phyloP scores from a whole-genome alignment of 2,888 invertebrate species.

The Seira ritae region DNA sequence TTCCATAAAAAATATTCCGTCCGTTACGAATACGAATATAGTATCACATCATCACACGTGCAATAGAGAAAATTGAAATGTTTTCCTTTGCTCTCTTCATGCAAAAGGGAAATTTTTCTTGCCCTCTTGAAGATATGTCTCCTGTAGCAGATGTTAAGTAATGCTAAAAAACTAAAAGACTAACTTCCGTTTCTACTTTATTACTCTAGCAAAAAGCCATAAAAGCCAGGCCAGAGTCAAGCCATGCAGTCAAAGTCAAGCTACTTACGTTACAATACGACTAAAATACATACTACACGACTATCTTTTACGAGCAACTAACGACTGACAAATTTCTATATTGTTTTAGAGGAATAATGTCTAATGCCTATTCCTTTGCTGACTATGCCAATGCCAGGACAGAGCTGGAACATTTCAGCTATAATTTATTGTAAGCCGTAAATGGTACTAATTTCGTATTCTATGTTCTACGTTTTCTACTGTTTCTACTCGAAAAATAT shows the following conservation, averaged over 20 bases:
- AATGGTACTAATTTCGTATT: not conserved
- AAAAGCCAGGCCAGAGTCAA: slow-evolving; percentile 8
- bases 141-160: not conserved
- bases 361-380: no score
- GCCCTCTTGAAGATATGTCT: not conserved
- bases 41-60: not conserved
- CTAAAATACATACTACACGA: no score
- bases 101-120: not conserved
- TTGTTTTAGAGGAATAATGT: not conserved
- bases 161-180: not conserved
- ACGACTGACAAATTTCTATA: not conserved
- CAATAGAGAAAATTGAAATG: not conserved
- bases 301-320: not conserved
- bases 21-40: not conserved
- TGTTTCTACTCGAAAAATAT: not conserved
- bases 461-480: not conserved
- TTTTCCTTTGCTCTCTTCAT: no score
- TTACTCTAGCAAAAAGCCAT: not conserved
- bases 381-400: no score
- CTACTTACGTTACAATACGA: no score
- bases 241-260: not conserved
- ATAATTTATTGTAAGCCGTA: no score
- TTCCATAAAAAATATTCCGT: not conserved
- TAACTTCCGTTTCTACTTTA: slow-evolving; percentile 11
- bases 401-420: no score